Conservation (phyloP, 2,888 invertebrate genomes). For the Ormia ochracea region DNA sequence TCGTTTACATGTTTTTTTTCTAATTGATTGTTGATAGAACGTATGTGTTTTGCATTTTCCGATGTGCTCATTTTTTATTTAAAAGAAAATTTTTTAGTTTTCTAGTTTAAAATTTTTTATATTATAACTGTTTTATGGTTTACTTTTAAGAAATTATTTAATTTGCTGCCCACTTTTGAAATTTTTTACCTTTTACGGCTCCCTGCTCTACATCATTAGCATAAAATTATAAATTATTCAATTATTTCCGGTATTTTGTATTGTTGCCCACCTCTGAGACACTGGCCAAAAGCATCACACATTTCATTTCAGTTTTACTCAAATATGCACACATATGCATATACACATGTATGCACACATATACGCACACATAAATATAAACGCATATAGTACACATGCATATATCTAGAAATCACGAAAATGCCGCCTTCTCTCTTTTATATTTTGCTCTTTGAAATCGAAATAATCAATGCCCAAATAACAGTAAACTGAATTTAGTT, state of each 20-base stretch:
- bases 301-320: background rate
- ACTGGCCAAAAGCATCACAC: background rate
- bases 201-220: background rate
- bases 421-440: too few species aligned
- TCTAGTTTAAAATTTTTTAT: background rate
- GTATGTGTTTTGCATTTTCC: constrained; percentile 23
- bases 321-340: background rate
- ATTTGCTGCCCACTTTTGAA: background rate
- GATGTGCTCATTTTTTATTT: constrained; percentile 43
- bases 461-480: too few species aligned
- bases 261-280: background rate
- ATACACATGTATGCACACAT: background rate
- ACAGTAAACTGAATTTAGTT: too few species aligned
- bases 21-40: constrained; percentile 27
- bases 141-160: background rate
- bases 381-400: too few species aligned
- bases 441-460: too few species aligned
- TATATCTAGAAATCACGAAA: too few species aligned
- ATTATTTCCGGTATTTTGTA: background rate
- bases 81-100: background rate
- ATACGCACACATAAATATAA: too few species aligned
- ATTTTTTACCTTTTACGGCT: background rate
- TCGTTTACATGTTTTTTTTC: constrained; percentile 35
- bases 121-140: background rate
- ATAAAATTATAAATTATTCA: background rate